phyloP scores from a whole-genome alignment of 1,140 invertebrate genomes.

The Drosophila equinoxialis region DNA sequence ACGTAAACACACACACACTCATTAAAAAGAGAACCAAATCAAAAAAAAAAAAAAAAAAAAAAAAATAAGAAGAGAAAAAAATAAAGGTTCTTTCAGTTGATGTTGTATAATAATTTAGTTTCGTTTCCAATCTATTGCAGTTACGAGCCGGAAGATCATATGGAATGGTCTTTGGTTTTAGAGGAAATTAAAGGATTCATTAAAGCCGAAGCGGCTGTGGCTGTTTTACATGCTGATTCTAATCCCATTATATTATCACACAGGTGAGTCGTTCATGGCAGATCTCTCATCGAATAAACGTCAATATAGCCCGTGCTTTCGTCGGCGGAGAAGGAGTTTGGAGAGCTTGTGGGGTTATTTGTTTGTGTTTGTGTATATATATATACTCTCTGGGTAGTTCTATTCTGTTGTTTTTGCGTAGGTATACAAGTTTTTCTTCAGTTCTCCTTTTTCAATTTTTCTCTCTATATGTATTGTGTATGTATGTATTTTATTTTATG shows the following conservation, averaged over 20 bases:
- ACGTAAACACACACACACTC: conserved; percentile 84
- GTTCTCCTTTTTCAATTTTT: conserved; percentile 49
- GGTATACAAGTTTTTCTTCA: conserved; percentile 77
- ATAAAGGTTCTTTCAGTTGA: not conserved
- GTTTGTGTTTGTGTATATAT: conserved; percentile 36
- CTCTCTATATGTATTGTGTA: conserved; percentile 8
- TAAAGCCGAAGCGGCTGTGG: conserved; percentile 94
- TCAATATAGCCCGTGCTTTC: conserved; percentile 82
- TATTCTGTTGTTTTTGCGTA: conserved; percentile 59
- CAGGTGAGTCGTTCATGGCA: conserved; percentile 85
- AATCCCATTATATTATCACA: conserved; percentile 92
- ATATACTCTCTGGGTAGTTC: conserved; percentile 30
- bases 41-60: not conserved
- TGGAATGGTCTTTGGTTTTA: conserved; percentile 97
- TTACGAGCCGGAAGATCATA: conserved; percentile 97
- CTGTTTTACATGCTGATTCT: conserved; percentile 93
- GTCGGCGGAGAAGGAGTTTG: conserved; percentile 81
- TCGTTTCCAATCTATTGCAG: conserved; percentile 47
- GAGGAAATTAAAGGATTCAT: conserved; percentile 98
- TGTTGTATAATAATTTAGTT: conserved; percentile 18
- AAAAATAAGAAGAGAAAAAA: too few relatives aligned
- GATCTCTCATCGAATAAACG: conserved; percentile 46
- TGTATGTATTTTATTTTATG: conserved; percentile 40
- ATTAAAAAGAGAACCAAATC: conserved; percentile 6
- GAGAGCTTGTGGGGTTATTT: conserved; percentile 71